Conservation (phyloP, 2,113 vertebrate species). For the Irena cyanogastra region DNA sequence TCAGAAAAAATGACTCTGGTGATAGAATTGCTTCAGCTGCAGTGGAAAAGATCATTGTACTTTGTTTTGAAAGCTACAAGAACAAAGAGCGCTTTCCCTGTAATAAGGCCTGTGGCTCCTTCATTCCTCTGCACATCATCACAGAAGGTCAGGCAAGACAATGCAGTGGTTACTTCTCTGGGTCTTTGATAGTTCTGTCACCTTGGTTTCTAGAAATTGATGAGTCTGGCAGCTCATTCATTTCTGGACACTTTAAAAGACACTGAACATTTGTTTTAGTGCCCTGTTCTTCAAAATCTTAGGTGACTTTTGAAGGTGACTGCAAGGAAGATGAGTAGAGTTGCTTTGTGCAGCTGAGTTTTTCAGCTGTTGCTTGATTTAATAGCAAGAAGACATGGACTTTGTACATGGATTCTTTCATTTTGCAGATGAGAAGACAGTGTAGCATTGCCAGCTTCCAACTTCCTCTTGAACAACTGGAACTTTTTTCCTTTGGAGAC, state of each 20-base stretch:
- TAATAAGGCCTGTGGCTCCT: conserved; percentile 34
- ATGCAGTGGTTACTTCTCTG: conserved; percentile 13
- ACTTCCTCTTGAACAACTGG: neutral
- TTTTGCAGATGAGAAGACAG: neutral
- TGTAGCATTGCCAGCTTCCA: neutral
- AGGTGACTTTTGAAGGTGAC: conserved; percentile 50
- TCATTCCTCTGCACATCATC: conserved; percentile 17
- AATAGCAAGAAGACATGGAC: neutral
- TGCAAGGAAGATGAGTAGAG: conserved; percentile 12
- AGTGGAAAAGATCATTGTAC: conserved; percentile 20
- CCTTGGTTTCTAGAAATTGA: conserved; percentile 48
- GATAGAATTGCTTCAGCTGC: conserved; percentile 34
- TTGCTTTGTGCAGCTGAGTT: neutral
- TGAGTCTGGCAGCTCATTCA: conserved; percentile 47
- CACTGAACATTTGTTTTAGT: conserved; percentile 43
- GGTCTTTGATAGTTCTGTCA: conserved; percentile 51
- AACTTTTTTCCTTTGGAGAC: neutral
- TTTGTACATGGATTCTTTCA: neutral
- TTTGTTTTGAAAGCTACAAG: conserved; percentile 42
- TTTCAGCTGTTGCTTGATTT: conserved; percentile 16
- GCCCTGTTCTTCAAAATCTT: conserved; percentile 28
- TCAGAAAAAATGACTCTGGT: conserved; percentile 11
- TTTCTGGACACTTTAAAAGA: conserved; percentile 35
- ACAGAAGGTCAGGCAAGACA: conserved; percentile 48
- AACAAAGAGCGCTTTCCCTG: conserved; percentile 17